Evolutionary conservation across 1,140 invertebrate species (phyloP), one percentile per base, ranked within the genome.

Genomic region (Matsumurasca onukii): DNA sequence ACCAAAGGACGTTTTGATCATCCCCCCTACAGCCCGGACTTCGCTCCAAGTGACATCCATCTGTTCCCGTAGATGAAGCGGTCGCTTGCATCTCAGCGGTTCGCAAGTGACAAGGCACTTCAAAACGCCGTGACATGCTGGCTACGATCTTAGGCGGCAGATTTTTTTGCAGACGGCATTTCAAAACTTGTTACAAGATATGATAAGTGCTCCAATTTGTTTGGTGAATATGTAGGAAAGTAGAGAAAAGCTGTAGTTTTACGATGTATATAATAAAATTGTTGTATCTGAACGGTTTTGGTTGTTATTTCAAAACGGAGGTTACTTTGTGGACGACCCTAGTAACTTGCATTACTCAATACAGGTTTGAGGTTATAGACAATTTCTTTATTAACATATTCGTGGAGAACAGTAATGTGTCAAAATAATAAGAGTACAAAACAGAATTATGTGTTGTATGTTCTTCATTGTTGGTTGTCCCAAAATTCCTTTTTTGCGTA

Each of bases 111-210:
- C 22, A 22, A 52, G 22, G 49, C 12, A 22, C 12, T 52, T 52
- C 49, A 5, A 52, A 52, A 52, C 20, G 20, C 49, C 22, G 49
- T 52, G 49, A 52, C 49, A 52, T 5, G 49, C 22, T 20, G 49
- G 49, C 49, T 52, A 52, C 20, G 20, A 15, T 52, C 49, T 52
- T 20, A 52, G 49, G 49, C 49, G 20, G 49, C 49, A 52, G 49
- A 52, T 52, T 52, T n/a, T 52, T 52, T 12, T 20, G 22, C 12
- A 20, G 49, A 20, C 20, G 49, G 22, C 20, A 52, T 52, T 52
- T 52, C 49, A 52, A 52, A 52, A 20, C 5, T 17, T 39, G 17
- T 39, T 39, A 5, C 5, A 39, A 39, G 34, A 39, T 39, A 39
- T 39, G 34, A 52, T 52, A 52, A 52, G 20, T 12, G 49, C 13